Conservation (phyloP, 2,888 invertebrate genomes). For the Nephrocerus scutellatus region DNA sequence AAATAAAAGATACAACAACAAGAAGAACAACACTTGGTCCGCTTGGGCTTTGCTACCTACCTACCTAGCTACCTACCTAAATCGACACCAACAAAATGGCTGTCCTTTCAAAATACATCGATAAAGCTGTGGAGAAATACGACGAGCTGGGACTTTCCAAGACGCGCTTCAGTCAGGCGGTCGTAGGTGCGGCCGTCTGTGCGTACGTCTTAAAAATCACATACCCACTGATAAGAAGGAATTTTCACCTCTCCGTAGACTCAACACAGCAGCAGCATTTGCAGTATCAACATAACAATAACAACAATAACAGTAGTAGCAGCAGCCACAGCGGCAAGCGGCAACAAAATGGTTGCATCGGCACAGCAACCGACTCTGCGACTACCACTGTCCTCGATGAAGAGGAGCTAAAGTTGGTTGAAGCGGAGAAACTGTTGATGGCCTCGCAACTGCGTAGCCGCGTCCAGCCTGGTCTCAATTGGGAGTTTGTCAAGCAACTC, state of each 20-base stretch:
- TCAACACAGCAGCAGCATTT: too few relatives aligned
- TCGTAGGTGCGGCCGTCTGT: constrained; percentile 54
- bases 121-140: constrained; percentile 53
- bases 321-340: constrained; percentile 1
- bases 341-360: constrained; percentile 24
- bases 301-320: background rate
- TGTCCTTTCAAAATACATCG: constrained; percentile 57
- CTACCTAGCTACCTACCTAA: too few relatives aligned
- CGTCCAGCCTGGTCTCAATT: constrained; percentile 62
- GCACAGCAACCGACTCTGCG: constrained; percentile 10
- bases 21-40: too few relatives aligned
- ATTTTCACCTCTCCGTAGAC: too few relatives aligned
- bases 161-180: constrained; percentile 54
- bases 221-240: constrained; percentile 52
- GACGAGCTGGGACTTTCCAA: constrained; percentile 51
- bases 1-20: too few relatives aligned
- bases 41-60: too few relatives aligned
- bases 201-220: constrained; percentile 57
- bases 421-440: constrained; percentile 40
- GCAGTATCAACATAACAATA: background rate
- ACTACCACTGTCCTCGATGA: constrained; percentile 15
- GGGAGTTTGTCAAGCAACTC: constrained; percentile 71
- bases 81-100: too few relatives aligned
- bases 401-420: constrained; percentile 42
- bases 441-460: constrained; percentile 30